phyloP scores from a whole-genome alignment of 1,140 invertebrate genomes.

The Microvelia longipes region DNA sequence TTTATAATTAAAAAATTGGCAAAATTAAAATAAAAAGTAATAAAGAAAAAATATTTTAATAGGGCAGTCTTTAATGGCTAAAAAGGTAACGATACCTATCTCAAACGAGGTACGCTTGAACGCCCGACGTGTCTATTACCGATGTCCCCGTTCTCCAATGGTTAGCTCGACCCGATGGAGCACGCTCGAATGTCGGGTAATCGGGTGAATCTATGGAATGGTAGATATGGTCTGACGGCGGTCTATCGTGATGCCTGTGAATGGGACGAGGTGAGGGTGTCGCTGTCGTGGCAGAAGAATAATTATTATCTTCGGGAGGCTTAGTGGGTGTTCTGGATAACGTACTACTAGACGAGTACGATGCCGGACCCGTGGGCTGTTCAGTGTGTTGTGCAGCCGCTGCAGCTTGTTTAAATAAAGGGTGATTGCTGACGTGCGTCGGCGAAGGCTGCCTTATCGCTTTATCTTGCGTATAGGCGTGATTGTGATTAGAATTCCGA shows the following conservation, averaged over 20 bases:
- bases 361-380: conserved; percentile 29
- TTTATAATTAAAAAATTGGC: neutral
- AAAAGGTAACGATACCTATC: conserved; percentile 5
- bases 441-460: conserved; percentile 22
- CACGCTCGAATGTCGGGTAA: conserved; percentile 37
- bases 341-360: conserved; percentile 23
- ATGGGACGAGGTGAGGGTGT: conserved; percentile 44
- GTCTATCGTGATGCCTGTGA: conserved; percentile 38
- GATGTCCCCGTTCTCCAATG: conserved; percentile 15
- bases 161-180: conserved; percentile 14
- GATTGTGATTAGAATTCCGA: conserved; percentile 34
- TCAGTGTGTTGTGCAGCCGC: conserved; percentile 32
- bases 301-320: conserved; percentile 41
- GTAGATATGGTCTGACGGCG: conserved; percentile 71
- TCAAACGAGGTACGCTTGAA: conserved; percentile 22
- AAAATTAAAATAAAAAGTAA: neutral
- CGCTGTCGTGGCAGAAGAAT: conserved; percentile 44
- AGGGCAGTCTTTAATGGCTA: conserved; percentile 4
- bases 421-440: conserved; percentile 30
- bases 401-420: conserved; percentile 33
- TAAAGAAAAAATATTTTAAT: neutral
- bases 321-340: conserved; percentile 28
- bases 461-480: conserved; percentile 30
- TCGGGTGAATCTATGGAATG: conserved; percentile 74
- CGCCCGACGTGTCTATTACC: conserved; percentile 16